These are phyloP conservation scores for Sebastes iracundus DNA, from an alignment of 2,797 vertebrate species.

Conservation along the genomic window DNA sequence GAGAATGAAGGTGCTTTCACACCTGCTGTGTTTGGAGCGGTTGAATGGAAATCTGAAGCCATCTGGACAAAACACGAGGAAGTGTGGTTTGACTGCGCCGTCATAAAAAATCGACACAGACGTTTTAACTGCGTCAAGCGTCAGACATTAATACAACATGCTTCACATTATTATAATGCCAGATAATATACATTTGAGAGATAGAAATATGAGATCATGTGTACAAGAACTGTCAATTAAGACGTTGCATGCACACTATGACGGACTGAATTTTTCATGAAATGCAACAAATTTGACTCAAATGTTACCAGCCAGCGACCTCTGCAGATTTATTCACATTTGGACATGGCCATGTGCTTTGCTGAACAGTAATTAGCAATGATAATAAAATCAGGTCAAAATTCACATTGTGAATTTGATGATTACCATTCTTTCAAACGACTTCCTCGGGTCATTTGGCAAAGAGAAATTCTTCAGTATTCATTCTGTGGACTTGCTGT, in stretches of 20 bases:
- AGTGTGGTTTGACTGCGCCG: neutral
- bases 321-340: neutral
- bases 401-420: neutral
- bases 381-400: too few species aligned
- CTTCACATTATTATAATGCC: neutral
- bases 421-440: neutral
- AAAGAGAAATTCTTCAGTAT: neutral
- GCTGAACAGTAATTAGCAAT: too few species aligned
- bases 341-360: neutral
- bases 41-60: constrained; percentile 24
- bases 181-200: neutral
- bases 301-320: neutral
- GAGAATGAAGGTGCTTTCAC: constrained; percentile 29
- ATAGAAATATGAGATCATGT: neutral
- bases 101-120: neutral
- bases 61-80: neutral
- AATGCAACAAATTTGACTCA: neutral
- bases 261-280: neutral
- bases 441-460: neutral
- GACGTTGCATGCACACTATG: neutral
- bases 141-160: neutral
- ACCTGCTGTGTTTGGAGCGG: constrained; percentile 23
- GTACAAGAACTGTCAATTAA: neutral
- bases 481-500: neutral
- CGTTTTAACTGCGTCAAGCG: neutral